Percentiles rank a stretch among this genome's conserved stretches.
phyloP scores from a whole-genome alignment of 2,888 invertebrate genomes.

The Luperina testacea region DNA sequence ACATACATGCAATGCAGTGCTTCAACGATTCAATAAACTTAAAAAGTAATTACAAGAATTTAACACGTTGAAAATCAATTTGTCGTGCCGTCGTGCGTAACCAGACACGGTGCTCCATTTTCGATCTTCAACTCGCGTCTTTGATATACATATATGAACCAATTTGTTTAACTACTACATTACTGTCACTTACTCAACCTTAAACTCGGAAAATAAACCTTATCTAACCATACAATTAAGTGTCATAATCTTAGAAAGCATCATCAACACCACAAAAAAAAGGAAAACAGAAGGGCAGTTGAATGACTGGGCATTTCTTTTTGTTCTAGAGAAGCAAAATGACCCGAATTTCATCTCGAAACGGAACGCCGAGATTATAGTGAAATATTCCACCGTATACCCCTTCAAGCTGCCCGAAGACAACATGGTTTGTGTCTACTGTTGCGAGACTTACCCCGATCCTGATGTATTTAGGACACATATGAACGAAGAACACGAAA shows the following conservation, averaged over 20 bases:
- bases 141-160: not conserved
- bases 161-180: not conserved
- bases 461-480: constrained; percentile 79
- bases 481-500: constrained; percentile 81
- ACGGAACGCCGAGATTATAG: constrained; percentile 85
- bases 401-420: constrained; percentile 86
- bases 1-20: not conserved
- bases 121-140: too few relatives aligned
- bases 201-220: not conserved
- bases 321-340: constrained; percentile 85
- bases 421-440: constrained; percentile 85
- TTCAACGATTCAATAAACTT: too few relatives aligned
- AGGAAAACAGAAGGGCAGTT: constrained; percentile 64
- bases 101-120: not conserved
- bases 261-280: constrained; percentile 44
- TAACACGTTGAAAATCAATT: not conserved
- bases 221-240: constrained; percentile 39
- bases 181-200: not conserved
- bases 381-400: constrained; percentile 86
- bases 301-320: constrained; percentile 87
- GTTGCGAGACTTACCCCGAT: constrained; percentile 81
- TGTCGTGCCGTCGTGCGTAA: not conserved
- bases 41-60: too few relatives aligned
- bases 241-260: constrained; percentile 34
- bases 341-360: constrained; percentile 83